phyloP scores from a whole-genome alignment of 2,888 invertebrate species.

The Pasiphila rectangulata region DNA sequence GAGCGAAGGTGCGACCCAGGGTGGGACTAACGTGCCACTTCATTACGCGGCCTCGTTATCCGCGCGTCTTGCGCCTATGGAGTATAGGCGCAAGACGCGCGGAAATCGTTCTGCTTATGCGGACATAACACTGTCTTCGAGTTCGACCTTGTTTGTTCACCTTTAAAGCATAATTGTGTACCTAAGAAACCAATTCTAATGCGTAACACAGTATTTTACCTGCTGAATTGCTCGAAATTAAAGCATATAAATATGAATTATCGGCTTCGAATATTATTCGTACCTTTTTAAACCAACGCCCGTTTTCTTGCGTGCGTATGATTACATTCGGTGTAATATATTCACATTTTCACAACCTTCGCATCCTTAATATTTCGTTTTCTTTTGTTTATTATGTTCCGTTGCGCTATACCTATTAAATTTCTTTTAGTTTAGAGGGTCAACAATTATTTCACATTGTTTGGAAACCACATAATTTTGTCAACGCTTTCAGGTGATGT shows the following conservation, averaged over 20 bases:
- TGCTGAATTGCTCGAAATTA: constrained; percentile 65
- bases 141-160: constrained; percentile 10
- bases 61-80: constrained; percentile 40
- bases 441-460: constrained; percentile 10
- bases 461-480: not conserved
- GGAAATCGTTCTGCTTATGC: constrained; percentile 34
- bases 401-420: constrained; percentile 27
- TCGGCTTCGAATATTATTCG: constrained; percentile 68
- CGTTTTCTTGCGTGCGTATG: constrained; percentile 75
- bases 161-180: constrained; percentile 6
- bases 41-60: constrained; percentile 68
- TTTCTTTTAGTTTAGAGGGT: too few relatives aligned
- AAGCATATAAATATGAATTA: constrained; percentile 72
- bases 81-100: too few relatives aligned
- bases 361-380: constrained; percentile 69
- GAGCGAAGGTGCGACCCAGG: constrained; percentile 54
- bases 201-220: constrained; percentile 39
- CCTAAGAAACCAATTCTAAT: constrained; percentile 16
- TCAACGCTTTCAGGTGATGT: too few relatives aligned
- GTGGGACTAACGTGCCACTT: constrained; percentile 63
- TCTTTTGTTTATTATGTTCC: constrained; percentile 51
- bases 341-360: constrained; percentile 78
- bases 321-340: constrained; percentile 76
- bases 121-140: constrained; percentile 12
- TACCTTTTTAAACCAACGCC: constrained; percentile 55